Evolutionary conservation across 2,113 vertebrate species (phyloP), one percentile per base, ranked within the genome.

Genomic region (Stigmatopora argus): DNA sequence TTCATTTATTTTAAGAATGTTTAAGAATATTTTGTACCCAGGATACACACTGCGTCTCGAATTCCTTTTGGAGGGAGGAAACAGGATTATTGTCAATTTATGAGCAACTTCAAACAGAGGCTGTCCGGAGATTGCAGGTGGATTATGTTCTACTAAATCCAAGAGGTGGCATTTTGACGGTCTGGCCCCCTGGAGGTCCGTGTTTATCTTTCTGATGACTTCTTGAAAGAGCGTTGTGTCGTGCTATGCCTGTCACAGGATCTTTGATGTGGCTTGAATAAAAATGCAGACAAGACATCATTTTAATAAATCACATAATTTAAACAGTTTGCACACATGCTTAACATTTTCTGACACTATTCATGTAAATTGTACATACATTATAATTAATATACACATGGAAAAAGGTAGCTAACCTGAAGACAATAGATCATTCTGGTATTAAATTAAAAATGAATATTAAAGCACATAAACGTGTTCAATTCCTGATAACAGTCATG

Each of bases 111-210:
- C 59, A 21, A 45, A 58, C 62, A 72, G 64, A 74, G 61, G 55
- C 65, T 63, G 64, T 66, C 74, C 66, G 73, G 77, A 79, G 60
- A 80, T 76, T 72, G 68, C 68, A 48, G 65, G 67, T 67, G 70
- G 64, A 67, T 69, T 77, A 63, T 69, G 66, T 77, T 65, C 70
- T 67, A 80, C 64, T 75, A 73, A 83, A 85, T 83, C 75, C 73
- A 66, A 78, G 57, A 72, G 66, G 17, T 81, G 81, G 75, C 81
- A 83, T 81, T 81, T 80, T 78, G 71, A 83, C 80, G 76, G 82
- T 75, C 70, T 75, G 69, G 75, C 74, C 70, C 65, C 44, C 74
- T 55, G 75, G 72, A 79, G 77, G 63, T 70, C 70, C 66, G 23
- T 67, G 73, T 84, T 81, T 77, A 81, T 87, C 81, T 73, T 74